These are phyloP conservation scores for Corythaixoides concolor DNA, from an alignment of 2,113 vertebrate genomes.

Conservation along the genomic window DNA sequence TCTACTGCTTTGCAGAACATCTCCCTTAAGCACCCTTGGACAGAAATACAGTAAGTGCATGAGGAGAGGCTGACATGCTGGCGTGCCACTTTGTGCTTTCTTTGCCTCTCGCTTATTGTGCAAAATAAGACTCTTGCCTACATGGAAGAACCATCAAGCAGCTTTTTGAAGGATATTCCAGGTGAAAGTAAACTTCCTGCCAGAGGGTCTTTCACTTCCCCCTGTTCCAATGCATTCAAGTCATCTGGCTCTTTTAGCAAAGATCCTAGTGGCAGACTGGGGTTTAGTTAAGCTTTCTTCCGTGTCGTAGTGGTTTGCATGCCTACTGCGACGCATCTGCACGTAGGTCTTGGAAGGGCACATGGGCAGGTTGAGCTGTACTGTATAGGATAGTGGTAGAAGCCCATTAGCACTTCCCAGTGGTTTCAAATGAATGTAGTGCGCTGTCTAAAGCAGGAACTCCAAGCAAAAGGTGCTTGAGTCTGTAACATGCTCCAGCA, in stretches of 20 bases:
- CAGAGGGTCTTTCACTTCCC: background rate
- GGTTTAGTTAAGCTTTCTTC: background rate
- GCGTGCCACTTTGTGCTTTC: background rate
- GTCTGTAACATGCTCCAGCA: background rate
- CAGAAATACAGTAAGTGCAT: conserved; percentile 90
- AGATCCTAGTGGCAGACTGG: background rate
- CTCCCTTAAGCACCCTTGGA: conserved; percentile 94
- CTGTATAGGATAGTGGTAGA: background rate
- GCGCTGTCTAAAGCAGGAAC: background rate
- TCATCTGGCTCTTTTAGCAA: background rate
- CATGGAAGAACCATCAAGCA: background rate
- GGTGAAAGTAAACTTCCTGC: background rate
- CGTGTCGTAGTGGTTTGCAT: background rate
- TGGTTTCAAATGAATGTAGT: background rate
- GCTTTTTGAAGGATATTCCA: background rate
- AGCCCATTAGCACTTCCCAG: background rate
- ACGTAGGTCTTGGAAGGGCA: background rate
- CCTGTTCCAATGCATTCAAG: background rate
- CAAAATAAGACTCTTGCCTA: background rate
- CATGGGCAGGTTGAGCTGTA: background rate
- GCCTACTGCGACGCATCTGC: background rate
- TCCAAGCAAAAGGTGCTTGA: background rate
- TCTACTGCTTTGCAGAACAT: conserved; percentile 80
- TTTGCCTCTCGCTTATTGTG: background rate
- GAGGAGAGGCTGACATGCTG: background rate